A percentile compares a stretch with the other conserved stretches of the same genome.
These are phyloP conservation scores for Magallana gigas DNA, from an alignment of 1,140 invertebrate species.

Conservation along the genomic window DNA sequence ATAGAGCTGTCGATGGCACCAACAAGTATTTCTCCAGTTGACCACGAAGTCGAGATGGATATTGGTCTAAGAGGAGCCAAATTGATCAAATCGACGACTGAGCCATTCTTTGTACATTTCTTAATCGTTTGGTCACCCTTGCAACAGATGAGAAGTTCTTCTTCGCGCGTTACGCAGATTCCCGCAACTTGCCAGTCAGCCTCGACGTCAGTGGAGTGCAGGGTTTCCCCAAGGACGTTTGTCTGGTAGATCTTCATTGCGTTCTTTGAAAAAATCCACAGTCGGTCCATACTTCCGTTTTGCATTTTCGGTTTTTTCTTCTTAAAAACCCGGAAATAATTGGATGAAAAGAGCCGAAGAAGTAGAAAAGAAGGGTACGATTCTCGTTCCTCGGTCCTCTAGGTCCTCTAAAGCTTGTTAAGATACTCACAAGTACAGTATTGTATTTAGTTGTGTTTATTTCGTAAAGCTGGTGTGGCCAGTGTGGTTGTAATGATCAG, in stretches of 20 bases:
- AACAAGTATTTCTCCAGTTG: slow-evolving; percentile 40
- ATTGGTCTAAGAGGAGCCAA: slow-evolving; percentile 28
- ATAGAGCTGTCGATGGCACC: slow-evolving; percentile 29
- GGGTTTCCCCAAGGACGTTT: background rate
- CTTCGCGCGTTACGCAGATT: slow-evolving; percentile 26
- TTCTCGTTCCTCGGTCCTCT: too few relatives aligned
- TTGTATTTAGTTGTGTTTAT: background rate
- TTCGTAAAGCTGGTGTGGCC: background rate
- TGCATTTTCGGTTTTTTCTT: background rate
- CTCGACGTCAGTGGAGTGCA: slow-evolving; percentile 28
- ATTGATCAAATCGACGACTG: slow-evolving; percentile 30
- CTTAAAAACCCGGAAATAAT: too few relatives aligned
- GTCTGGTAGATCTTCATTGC: slow-evolving; percentile 37
- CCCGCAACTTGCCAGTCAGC: slow-evolving; percentile 27
- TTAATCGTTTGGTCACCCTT: slow-evolving; percentile 40
- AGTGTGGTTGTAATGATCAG: background rate
- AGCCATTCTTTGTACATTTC: slow-evolving; percentile 29
- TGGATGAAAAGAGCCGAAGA: too few relatives aligned
- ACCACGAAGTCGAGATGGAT: slow-evolving; percentile 25
- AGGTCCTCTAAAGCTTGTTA: background rate
- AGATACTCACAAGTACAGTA: background rate
- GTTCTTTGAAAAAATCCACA: slow-evolving; percentile 42
- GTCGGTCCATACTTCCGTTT: background rate
- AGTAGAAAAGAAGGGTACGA: too few relatives aligned
- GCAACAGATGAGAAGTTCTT: slow-evolving; percentile 41